Evolutionary conservation across 2,888 invertebrate genomes (phyloP).

Genomic region (Serripes groenlandicus): DNA sequence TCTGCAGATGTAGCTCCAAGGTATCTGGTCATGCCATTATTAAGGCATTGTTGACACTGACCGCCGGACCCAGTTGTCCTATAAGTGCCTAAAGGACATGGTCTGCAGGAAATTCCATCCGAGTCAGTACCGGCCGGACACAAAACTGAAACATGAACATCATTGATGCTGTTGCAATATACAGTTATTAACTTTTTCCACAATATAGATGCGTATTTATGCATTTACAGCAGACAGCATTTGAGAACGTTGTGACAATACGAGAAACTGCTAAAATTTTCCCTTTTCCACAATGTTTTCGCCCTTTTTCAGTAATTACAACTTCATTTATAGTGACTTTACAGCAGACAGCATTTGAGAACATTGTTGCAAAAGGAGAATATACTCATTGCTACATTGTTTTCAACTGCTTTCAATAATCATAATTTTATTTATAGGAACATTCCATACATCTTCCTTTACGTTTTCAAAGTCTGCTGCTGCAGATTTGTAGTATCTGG

Average conservation of each 20-base stretch:
- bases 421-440: no score
- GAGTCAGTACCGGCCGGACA: constrained; percentile 73
- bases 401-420: no score
- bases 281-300: constrained; percentile 3
- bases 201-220: no score
- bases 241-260: background rate
- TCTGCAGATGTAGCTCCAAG: constrained; percentile 51
- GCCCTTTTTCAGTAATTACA: background rate
- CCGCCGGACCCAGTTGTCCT: constrained; percentile 93
- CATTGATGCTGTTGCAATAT: background rate
- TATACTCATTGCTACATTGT: no score
- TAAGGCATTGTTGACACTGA: constrained; percentile 96
- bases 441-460: no score
- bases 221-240: no score
- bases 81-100: constrained; percentile 96
- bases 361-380: no score
- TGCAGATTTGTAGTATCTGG: no score
- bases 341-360: no score
- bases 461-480: no score
- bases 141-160: constrained; percentile 89
- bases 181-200: no score
- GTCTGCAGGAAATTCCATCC: constrained; percentile 91
- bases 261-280: background rate
- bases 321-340: no score
- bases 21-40: constrained; percentile 94